phyloP scores from a whole-genome alignment of 1,140 invertebrate genomes.

The Cydia splendana region DNA sequence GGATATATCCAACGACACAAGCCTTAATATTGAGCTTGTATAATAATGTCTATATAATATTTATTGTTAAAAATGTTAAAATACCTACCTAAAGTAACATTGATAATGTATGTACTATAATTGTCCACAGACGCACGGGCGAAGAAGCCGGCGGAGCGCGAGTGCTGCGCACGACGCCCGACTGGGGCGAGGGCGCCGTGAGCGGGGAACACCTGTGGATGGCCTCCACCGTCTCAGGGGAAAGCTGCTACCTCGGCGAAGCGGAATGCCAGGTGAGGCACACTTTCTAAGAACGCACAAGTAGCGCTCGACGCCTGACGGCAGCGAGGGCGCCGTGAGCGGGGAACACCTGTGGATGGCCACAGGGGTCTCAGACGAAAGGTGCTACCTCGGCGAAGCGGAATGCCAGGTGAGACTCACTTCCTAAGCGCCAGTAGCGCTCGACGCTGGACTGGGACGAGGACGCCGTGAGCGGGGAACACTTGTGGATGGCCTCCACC shows the following conservation, averaged over 20 bases:
- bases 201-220: conserved; percentile 95
- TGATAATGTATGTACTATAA: background rate
- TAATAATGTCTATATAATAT: no score
- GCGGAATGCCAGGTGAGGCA: conserved; percentile 91
- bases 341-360: conserved; percentile 90
- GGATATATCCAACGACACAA: no score
- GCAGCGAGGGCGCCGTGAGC: conserved; percentile 88
- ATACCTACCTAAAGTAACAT: no score
- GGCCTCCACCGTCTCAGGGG: conserved; percentile 92
- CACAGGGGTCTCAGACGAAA: no score
- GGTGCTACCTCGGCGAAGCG: no score
- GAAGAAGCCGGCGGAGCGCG: conserved; percentile 75
- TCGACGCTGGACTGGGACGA: no score
- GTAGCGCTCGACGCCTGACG: conserved; percentile 87
- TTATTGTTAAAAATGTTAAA: no score
- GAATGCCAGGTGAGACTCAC: no score
- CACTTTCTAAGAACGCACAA: background rate
- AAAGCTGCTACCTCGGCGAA: conserved; percentile 95
- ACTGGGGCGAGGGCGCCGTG: conserved; percentile 89
- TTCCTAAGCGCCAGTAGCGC: no score
- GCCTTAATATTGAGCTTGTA: no score
- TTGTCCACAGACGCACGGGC: conserved; percentile 61
- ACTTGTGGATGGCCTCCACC: no score
- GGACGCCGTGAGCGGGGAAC: no score
- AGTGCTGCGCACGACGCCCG: conserved; percentile 87